Evolutionary conservation across 2,888 invertebrate species (phyloP).

Genomic region (Spisula solida): DNA sequence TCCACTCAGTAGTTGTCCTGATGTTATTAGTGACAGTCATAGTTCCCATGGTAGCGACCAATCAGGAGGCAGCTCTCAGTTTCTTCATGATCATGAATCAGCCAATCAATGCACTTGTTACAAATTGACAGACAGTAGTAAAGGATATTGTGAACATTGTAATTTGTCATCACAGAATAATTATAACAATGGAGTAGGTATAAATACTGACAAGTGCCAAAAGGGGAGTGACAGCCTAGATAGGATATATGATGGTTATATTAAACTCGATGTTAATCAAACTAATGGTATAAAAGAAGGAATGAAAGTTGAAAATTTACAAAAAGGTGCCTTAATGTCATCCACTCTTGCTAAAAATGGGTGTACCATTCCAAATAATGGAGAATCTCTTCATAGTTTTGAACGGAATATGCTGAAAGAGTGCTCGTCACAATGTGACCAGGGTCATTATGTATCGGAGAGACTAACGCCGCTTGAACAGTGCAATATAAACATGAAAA

Average conservation of each 20-base stretch:
- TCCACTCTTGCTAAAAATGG: neutral
- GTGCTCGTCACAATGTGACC: neutral
- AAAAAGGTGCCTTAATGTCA: constrained; percentile 41
- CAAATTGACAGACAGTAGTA: constrained; percentile 15
- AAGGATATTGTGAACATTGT: constrained; percentile 14
- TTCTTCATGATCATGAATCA: neutral
- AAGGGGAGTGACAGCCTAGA: constrained; percentile 29
- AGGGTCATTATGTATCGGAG: neutral
- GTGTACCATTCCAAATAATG: neutral
- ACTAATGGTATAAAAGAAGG: neutral
- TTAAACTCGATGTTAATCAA: constrained; percentile 57
- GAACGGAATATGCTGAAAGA: neutral
- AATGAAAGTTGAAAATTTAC: neutral
- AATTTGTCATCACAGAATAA: neutral
- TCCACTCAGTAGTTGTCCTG: constrained; percentile 78
- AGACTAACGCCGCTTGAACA: neutral
- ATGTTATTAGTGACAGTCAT: constrained; percentile 46
- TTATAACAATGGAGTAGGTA: neutral
- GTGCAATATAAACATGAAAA: neutral
- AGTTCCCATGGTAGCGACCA: constrained; percentile 18
- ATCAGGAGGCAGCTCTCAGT: neutral
- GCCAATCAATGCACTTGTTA: constrained; percentile 22
- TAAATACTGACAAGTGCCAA: neutral
- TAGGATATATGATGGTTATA: constrained; percentile 66
- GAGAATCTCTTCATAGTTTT: neutral